Percentiles rank a stretch among this genome's conserved stretches.
Evolutionary conservation across 1,140 invertebrate genomes (phyloP).

Genomic region (Heliothis subflexa): DNA sequence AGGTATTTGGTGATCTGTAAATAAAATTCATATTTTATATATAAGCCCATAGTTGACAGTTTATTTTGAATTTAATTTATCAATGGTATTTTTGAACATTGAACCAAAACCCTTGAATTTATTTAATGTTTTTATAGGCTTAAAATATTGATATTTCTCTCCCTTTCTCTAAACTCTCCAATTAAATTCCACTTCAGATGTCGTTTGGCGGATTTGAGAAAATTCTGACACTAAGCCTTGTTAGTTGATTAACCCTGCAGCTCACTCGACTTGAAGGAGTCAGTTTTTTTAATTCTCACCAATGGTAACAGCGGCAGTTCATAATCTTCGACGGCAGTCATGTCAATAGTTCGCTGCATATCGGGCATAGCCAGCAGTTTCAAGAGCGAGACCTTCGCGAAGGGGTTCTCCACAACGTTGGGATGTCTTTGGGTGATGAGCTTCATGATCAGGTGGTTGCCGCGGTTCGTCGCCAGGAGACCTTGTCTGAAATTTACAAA

Average conservation of each 20-base stretch:
- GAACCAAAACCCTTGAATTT: no score
- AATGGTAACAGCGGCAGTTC: slow-evolving; percentile 60
- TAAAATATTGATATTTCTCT: no score
- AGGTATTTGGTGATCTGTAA: slow-evolving; percentile 90
- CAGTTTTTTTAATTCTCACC: slow-evolving; percentile 65
- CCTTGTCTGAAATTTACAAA: slow-evolving; percentile 81
- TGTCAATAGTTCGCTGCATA: slow-evolving; percentile 60
- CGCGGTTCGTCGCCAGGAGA: slow-evolving; percentile 93
- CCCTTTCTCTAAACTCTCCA: no score
- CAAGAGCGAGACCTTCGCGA: slow-evolving; percentile 84
- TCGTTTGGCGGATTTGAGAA: no score
- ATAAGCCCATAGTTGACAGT: background rate
- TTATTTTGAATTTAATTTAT: slow-evolving; percentile 4
- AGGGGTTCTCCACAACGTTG: slow-evolving; percentile 87
- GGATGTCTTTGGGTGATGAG: slow-evolving; percentile 93
- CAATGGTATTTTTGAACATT: no score
- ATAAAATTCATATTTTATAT: slow-evolving; percentile 27
- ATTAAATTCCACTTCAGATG: no score
- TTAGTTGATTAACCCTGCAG: no score
- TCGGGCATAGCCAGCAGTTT: slow-evolving; percentile 85
- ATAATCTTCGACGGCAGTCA: slow-evolving; percentile 56
- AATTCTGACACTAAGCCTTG: no score
- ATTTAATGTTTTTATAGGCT: no score
- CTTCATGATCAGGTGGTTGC: slow-evolving; percentile 93
- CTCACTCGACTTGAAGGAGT: no score